These are phyloP conservation scores for Eupithecia pulchellata DNA, from an alignment of 2,888 invertebrate species.

Conservation along the genomic window DNA sequence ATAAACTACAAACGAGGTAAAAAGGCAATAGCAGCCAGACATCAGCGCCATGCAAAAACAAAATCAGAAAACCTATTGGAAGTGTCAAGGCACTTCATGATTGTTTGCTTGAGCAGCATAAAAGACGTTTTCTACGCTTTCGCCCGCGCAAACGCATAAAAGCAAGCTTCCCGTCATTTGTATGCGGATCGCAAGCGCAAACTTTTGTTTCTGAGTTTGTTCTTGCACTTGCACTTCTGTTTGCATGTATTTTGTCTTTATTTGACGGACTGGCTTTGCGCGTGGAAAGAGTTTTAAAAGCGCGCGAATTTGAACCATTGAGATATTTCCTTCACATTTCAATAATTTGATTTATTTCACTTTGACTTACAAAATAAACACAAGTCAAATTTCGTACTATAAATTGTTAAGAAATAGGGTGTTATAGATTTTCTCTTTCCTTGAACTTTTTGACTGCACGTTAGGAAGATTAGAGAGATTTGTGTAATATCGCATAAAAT, in stretches of 20 bases:
- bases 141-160: constrained; percentile 24
- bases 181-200: constrained; percentile 41
- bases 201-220: constrained; percentile 52
- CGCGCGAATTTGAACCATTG: constrained; percentile 4
- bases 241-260: constrained; percentile 52
- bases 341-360: too few species aligned
- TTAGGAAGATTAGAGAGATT: too few species aligned
- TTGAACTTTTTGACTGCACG: too few species aligned
- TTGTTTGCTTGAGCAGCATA: constrained; percentile 31
- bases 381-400: too few species aligned
- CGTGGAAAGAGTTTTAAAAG: constrained; percentile 27
- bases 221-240: constrained; percentile 59
- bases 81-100: constrained; percentile 38
- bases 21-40: background rate
- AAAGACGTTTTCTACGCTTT: constrained; percentile 32
- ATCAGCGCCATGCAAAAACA: constrained; percentile 5
- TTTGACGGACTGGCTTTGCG: constrained; percentile 41
- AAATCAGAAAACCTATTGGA: constrained; percentile 20
- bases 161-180: constrained; percentile 39
- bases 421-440: too few species aligned
- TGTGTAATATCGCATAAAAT: too few species aligned
- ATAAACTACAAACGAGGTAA: constrained; percentile 2
- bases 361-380: too few species aligned
- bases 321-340: too few species aligned
- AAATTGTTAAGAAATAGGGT: too few species aligned